Evolutionary conservation across 2,888 invertebrate genomes (phyloP), one percentile per base, ranked within the genome.

Genomic region (Aphidius colemani): DNA sequence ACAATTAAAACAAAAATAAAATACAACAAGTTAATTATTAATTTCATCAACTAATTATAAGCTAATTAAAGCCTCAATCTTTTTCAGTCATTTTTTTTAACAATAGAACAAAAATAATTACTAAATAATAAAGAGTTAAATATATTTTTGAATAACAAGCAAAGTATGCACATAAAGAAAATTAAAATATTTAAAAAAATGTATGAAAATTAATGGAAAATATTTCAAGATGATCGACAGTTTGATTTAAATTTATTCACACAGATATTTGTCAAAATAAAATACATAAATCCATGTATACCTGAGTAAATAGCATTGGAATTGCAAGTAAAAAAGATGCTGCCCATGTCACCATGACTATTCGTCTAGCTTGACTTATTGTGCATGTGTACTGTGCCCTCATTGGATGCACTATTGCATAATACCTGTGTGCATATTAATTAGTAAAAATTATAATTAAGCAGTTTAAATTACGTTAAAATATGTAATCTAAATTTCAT

Each of bases 361-460:
- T 86, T 69, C 85, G 84, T 68, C 86, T 85, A 0, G 90, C 88
- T 72, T 89, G 86, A 67, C 87, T 86, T 69, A 88, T 86, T 10
- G 89, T 90, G 74, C 90, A 90, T 48, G 88, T 85, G 78, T 88
- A 89, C 73, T 89, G 88, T 44, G 89, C 89, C 76, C 85, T 85
- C 85, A 90, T 88, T 6, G 90, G 90, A 79, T 89, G 88, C 39
- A 89, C 86, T 65, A 90, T 90, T 57, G 90, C 90, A 74, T 90
- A 88, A 79, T 89, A 89, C 77, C 90, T 90, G 82, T 46, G 82
- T 81, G 11, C 30, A 30, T 30, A 5, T 30, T 13, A 48, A 48
- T n/a, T 11, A 7, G 11, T 9, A 48, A 57, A 46, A 56, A 10
- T 45, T 55, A 30, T 39, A 18, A 18, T 18, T 18, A 18, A 18